phyloP scores from a whole-genome alignment of 2,113 vertebrate genomes.

The Willisornis vidua region DNA sequence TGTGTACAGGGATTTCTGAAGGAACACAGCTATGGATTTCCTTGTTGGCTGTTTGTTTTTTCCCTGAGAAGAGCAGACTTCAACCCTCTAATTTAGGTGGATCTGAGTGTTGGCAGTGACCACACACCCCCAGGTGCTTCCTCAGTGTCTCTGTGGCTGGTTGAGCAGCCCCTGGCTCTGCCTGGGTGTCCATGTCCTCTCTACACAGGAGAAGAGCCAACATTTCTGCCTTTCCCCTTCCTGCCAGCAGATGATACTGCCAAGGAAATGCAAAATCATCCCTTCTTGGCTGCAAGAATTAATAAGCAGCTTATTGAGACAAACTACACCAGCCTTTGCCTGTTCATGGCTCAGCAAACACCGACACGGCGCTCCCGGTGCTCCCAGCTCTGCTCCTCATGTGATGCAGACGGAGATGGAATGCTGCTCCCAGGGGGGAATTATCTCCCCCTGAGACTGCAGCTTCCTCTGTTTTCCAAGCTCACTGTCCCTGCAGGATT shows the following conservation, averaged over 20 bases:
- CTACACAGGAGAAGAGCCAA: rapidly evolving
- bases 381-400: background rate
- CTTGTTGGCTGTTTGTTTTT: background rate
- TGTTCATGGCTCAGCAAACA: background rate
- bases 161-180: background rate
- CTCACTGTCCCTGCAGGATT: background rate
- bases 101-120: background rate
- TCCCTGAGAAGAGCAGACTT: background rate
- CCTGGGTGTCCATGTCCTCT: background rate
- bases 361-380: rapidly evolving
- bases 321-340: background rate
- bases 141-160: background rate
- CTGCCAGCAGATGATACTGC: background rate
- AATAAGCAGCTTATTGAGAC: slow-evolving; percentile 13
- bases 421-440: background rate
- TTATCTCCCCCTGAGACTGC: rapidly evolving
- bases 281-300: background rate
- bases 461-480: background rate
- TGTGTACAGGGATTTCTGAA: background rate
- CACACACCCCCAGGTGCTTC: background rate
- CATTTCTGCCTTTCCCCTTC: background rate
- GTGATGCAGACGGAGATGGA: rapidly evolving
- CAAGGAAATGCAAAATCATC: background rate
- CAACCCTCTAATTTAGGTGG: background rate
- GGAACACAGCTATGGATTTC: background rate